These are phyloP conservation scores for Ageneiosus marmoratus DNA, from an alignment of 2,113 vertebrate species.

Conservation along the genomic window DNA sequence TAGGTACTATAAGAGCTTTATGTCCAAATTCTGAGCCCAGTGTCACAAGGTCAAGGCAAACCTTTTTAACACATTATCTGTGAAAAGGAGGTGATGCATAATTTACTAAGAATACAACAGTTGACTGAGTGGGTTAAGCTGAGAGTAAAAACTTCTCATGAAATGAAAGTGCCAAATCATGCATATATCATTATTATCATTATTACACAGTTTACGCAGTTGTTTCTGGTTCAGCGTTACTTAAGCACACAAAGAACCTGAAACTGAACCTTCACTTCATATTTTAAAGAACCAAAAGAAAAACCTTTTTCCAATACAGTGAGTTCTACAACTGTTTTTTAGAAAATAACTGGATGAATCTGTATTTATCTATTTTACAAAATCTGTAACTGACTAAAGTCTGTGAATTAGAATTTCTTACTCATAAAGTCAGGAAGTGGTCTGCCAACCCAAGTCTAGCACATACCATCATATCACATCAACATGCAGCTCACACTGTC, in stretches of 20 bases:
- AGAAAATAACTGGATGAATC: not conserved
- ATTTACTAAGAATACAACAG: slow-evolving; percentile 53
- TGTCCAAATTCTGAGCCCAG: slow-evolving; percentile 71
- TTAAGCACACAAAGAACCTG: not conserved
- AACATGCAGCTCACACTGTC: not conserved
- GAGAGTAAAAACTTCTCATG: slow-evolving; percentile 46
- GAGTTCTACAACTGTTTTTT: not conserved
- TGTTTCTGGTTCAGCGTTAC: not conserved
- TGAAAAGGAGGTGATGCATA: slow-evolving; percentile 60
- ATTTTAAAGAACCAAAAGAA: not conserved
- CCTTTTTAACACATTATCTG: slow-evolving; percentile 61
- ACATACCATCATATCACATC: not conserved
- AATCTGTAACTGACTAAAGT: not conserved
- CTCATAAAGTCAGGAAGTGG: not conserved
- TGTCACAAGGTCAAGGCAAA: slow-evolving; percentile 76
- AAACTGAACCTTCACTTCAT: not conserved
- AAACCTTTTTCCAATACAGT: not conserved
- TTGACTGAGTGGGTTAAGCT: slow-evolving; percentile 55
- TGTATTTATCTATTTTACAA: not conserved
- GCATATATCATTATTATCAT: slow-evolving; percentile 15
- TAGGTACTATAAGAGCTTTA: slow-evolving; percentile 63
- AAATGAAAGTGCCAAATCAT: slow-evolving; percentile 41
- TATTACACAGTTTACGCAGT: not conserved
- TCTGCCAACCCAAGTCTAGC: not conserved
- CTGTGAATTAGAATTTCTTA: not conserved